Evolutionary conservation across 2,797 vertebrate genomes (phyloP).

Genomic region (Amblyopsis hoosieri): DNA sequence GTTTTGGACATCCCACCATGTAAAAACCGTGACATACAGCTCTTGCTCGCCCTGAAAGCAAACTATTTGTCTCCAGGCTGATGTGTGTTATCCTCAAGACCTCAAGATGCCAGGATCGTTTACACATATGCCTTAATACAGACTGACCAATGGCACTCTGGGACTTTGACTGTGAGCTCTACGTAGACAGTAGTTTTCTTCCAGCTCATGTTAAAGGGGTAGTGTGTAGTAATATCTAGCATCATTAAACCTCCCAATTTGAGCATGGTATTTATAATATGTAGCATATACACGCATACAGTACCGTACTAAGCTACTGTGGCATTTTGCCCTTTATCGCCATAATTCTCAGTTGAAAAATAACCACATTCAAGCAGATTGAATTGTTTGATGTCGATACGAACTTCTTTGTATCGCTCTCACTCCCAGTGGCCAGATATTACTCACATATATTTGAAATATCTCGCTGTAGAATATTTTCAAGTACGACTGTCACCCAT

Average conservation of each 20-base stretch:
- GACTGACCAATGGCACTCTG: slow-evolving; percentile 40
- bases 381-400: too few relatives aligned
- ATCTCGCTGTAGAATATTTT: slow-evolving; percentile 33
- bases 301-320: too few relatives aligned
- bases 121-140: slow-evolving; percentile 79
- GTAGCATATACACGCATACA: too few relatives aligned
- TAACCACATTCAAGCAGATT: too few relatives aligned
- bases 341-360: too few relatives aligned
- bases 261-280: too few relatives aligned
- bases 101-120: slow-evolving; percentile 62
- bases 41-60: slow-evolving; percentile 25
- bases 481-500: slow-evolving; percentile 18
- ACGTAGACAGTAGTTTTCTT: slow-evolving; percentile 30
- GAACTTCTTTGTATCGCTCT: too few relatives aligned
- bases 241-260: background rate
- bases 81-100: slow-evolving; percentile 24
- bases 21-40: slow-evolving; percentile 37
- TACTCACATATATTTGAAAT: slow-evolving; percentile 7
- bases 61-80: slow-evolving; percentile 25
- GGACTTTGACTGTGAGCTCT: slow-evolving; percentile 30
- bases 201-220: slow-evolving; percentile 27
- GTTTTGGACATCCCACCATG: slow-evolving; percentile 10
- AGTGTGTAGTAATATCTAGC: background rate
- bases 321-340: too few relatives aligned
- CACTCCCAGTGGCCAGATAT: too few relatives aligned